These are phyloP conservation scores for Acropternis orthonyx DNA, from an alignment of 2,797 vertebrate genomes.

Conservation along the genomic window DNA sequence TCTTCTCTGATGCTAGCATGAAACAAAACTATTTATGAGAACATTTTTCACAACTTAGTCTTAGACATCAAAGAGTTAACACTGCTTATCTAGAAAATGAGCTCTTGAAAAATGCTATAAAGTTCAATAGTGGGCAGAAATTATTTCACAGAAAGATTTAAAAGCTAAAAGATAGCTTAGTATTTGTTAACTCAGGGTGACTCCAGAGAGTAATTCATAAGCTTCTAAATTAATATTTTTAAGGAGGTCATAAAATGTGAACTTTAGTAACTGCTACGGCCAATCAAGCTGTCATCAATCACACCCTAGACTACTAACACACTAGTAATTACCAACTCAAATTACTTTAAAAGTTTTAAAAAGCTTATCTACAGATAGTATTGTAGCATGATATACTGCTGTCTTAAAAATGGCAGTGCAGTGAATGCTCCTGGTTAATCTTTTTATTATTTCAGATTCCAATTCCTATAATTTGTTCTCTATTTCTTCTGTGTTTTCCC, in stretches of 20 bases:
- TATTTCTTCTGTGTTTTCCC: background rate
- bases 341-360: conserved; percentile 55
- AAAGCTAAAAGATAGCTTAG: background rate
- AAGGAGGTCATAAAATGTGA: conserved; percentile 62
- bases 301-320: conserved; percentile 11
- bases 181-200: conserved; percentile 57
- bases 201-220: conserved; percentile 58
- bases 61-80: background rate
- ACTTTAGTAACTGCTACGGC: conserved; percentile 61
- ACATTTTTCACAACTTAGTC: background rate
- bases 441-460: background rate
- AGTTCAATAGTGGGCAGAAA: background rate
- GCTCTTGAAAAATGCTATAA: background rate
- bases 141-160: background rate
- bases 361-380: conserved; percentile 33
- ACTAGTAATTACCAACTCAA: conserved; percentile 36
- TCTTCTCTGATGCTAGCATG: background rate
- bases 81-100: background rate
- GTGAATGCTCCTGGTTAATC: background rate
- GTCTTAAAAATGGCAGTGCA: background rate
- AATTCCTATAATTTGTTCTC: background rate
- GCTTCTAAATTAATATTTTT: conserved; percentile 67
- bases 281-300: conserved; percentile 52
- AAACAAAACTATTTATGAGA: background rate
- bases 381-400: background rate